These are phyloP conservation scores for Lepus timidus DNA, from an alignment of 2,113 vertebrate genomes.

Conservation along the genomic window DNA sequence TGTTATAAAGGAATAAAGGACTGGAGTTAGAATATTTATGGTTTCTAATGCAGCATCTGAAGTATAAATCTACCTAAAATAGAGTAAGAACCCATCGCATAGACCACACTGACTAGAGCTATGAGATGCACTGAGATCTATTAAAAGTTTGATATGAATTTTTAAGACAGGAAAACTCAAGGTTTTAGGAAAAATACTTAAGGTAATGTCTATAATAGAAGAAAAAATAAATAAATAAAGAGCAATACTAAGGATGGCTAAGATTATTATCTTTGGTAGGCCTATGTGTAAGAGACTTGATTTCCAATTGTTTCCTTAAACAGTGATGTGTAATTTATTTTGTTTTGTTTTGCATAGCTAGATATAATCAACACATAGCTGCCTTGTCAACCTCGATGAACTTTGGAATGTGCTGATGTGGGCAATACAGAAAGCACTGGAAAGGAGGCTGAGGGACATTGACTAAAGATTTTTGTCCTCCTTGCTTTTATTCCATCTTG, in stretches of 20 bases:
- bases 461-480: neutral
- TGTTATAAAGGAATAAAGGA: neutral
- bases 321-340: neutral
- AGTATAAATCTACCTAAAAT: neutral
- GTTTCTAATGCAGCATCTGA: neutral
- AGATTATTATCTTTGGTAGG: neutral
- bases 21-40: neutral
- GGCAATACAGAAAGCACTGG: neutral
- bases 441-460: neutral
- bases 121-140: neutral
- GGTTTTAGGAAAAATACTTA: neutral
- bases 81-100: neutral
- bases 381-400: neutral
- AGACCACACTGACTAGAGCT: neutral
- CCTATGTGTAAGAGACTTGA: neutral
- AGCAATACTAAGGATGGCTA: neutral
- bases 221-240: constrained; percentile 6
- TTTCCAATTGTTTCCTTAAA: neutral
- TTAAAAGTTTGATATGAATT: neutral
- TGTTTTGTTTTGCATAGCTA: neutral
- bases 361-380: neutral
- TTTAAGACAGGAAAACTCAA: neutral
- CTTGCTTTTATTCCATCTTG: neutral
- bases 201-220: neutral
- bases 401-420: neutral